Evolutionary conservation across 35 echinoderm and acorn worm genomes (phyloP).

Genomic region (Hemicentrotus pulcherrimus): DNA sequence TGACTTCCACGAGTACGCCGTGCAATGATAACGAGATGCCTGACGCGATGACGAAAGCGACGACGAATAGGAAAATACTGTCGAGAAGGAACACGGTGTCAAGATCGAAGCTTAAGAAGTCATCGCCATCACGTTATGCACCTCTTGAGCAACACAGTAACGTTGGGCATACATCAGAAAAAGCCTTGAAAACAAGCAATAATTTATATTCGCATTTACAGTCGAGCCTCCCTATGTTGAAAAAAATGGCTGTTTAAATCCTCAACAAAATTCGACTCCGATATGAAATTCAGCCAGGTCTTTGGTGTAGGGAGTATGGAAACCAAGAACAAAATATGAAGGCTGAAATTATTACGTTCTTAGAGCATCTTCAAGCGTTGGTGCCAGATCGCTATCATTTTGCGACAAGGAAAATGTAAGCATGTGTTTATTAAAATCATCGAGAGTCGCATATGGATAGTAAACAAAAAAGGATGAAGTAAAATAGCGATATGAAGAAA

Average conservation of each 20-base stretch:
- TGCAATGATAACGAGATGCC: background rate
- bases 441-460: background rate
- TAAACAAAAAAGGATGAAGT: background rate
- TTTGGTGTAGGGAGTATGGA: too few species aligned
- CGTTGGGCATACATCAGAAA: background rate
- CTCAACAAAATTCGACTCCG: background rate
- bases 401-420: background rate
- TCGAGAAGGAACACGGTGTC: background rate
- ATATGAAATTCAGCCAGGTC: background rate
- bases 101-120: background rate
- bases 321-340: too few species aligned
- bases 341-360: too few species aligned
- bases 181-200: background rate
- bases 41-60: background rate
- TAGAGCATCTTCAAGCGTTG: background rate
- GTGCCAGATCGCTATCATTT: background rate
- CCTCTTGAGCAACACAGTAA: background rate
- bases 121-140: background rate
- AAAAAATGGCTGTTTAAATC: background rate
- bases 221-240: background rate
- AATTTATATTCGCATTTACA: slow-evolving; percentile 13
- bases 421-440: background rate
- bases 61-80: background rate
- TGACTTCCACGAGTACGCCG: background rate
- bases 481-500: background rate